Evolutionary conservation across 2,888 invertebrate species (phyloP), one percentile per base, ranked within the genome.

Genomic region (Liposcelis brunnea): DNA sequence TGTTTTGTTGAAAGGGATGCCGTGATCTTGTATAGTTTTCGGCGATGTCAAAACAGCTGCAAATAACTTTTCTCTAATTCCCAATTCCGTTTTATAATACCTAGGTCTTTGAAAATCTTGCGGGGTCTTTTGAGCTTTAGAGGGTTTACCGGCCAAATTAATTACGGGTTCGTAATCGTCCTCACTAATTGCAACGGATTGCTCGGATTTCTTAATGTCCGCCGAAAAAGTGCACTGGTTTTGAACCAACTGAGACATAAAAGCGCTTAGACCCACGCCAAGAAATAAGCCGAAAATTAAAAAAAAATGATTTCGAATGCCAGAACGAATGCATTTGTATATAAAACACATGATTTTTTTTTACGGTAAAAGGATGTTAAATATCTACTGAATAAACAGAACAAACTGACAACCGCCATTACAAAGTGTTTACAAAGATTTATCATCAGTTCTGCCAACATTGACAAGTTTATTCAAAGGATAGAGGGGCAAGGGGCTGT

Each of bases 41-140:
- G 77, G 77, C 2, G 77, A 77, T 14, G 83, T 85, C 56, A 94
- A 68, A 32, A 93, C 80, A 14, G 83, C 90, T 31, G 90, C 77
- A 57, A 94, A 83, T 11, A 94, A 61, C 57, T 87, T 86, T 52
- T 87, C 86, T 49, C 83, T 72, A 54, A 95, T 93, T 14, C 91
- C 94, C 46, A 97, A 72, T 62, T 97, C 97, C 0, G 94, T 90
- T 42, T 87, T 89, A 59, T 90, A 93, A 67, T 91, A 97, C 16
- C 94, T 71, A 1, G 94, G 91, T 2, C 95, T 74, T 45, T 81
- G 70, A 51, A 86, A 69, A 53, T 75, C 72, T 56, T 74, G 73
- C 10, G 70, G 68, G 51, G 59, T 56, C 53, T 65, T 68, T 49
- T 64, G 61, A 2, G 66, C 64, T 42, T 59, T 61, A 31, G 59